phyloP scores from a whole-genome alignment of 2,113 vertebrate genomes.

The Laticauda colubrina region DNA sequence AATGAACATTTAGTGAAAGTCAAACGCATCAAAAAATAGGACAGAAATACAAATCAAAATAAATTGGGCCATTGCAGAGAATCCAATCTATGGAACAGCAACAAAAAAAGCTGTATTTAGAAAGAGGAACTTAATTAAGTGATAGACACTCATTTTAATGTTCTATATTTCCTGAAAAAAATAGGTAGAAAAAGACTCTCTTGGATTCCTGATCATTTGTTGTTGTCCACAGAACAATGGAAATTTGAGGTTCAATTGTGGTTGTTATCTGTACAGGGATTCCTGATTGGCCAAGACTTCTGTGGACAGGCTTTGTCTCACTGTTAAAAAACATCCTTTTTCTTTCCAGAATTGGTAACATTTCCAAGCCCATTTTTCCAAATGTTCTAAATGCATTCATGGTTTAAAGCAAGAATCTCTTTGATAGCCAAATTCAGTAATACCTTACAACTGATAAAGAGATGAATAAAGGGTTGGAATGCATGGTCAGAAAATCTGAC shows the following conservation, averaged over 20 bases:
- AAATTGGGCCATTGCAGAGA: not conserved
- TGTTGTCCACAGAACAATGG: not conserved
- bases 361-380: slow-evolving; percentile 34
- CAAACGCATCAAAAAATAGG: not conserved
- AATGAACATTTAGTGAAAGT: not conserved
- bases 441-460: not conserved
- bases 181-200: not conserved
- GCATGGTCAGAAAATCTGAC: not conserved
- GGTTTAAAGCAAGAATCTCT: not conserved
- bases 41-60: not conserved
- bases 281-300: not conserved
- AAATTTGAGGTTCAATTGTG: too few relatives aligned
- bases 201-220: not conserved
- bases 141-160: not conserved
- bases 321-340: not conserved
- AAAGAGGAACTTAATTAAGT: not conserved
- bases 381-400: not conserved
- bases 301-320: not conserved
- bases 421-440: not conserved
- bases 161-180: not conserved
- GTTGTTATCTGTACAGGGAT: not conserved
- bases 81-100: not conserved
- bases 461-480: slow-evolving; percentile 13
- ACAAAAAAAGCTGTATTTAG: not conserved
- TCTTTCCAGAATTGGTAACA: slow-evolving; percentile 26